Evolutionary conservation across 2,113 vertebrate species (phyloP), one percentile per base, ranked within the genome.

Genomic region (Festucalex cinctus): DNA sequence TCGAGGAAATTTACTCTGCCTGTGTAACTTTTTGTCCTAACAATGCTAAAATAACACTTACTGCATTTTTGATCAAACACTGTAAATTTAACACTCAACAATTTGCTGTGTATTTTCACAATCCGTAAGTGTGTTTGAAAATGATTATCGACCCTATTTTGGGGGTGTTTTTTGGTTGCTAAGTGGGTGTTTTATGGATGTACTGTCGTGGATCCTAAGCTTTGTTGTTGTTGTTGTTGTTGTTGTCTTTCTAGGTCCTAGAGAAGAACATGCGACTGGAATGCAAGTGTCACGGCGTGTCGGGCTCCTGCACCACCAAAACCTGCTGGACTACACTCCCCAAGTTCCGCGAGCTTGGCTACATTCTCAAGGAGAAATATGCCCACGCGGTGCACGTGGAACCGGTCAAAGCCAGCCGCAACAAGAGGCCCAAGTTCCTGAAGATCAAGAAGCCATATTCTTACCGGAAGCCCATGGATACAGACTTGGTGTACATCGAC

Each of bases 241-340:
- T 83, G 85, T 70, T 65, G 59, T 79, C 37, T 66, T 65, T 82
- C n/a, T 86, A 99, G 97, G 90, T 97, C 77, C 91, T 99, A 77
- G 95, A 98, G 84, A 94, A 95, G 81, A 98, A 94, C 87, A 98
- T 98, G 96, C 95, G 93, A 64, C 83, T 98, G 72, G 97, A 98
- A 85, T 98, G 97, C 81, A 98, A 98, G 81, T 99, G 97, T 79
- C 97, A 99, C 0, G 97, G 97, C 0, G 96, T 99, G 56, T 99
- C 97, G 0, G 97, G 97, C 53, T 99, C 97, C 13, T 99, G 97
- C 81, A 98, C 97, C 70, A 98, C 96, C 75, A 97, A 96, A 89
- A 99, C 97, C 1, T 99, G 97, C 92, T 99, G 96, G 97, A 99
- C 95, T 41, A 99, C 94, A 0, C 94, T 99, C 79, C 97, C 97